These are phyloP conservation scores for Bombus huntii DNA, from an alignment of 1,140 invertebrate species.

Conservation along the genomic window DNA sequence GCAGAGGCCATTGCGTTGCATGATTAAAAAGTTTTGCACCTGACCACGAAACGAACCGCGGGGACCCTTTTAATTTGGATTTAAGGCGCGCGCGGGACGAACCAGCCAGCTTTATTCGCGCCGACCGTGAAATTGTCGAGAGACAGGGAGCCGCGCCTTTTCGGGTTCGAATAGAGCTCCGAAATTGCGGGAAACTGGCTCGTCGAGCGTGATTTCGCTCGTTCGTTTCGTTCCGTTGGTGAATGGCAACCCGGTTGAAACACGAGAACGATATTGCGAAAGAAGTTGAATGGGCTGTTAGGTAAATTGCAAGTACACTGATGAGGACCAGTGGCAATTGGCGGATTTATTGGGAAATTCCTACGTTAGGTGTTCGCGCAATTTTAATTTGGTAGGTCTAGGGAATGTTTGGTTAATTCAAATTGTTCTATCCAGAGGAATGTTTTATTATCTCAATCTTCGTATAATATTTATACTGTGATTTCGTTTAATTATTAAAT, in stretches of 20 bases:
- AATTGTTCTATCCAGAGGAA: too few relatives aligned
- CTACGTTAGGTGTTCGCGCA: background rate
- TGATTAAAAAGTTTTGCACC: constrained; percentile 26
- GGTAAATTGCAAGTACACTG: background rate
- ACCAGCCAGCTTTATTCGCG: background rate
- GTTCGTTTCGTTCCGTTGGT: background rate
- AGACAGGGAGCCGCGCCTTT: background rate
- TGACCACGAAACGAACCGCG: background rate
- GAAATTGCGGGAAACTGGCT: background rate
- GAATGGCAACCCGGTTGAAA: background rate
- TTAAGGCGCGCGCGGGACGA: background rate
- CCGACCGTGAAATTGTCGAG: background rate
- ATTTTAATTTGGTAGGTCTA: background rate
- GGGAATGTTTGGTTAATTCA: background rate
- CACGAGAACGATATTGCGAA: background rate
- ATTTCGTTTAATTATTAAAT: background rate
- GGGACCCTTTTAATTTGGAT: background rate
- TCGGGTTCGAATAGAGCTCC: background rate
- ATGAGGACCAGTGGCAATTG: background rate
- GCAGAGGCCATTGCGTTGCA: background rate
- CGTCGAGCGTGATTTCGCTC: background rate
- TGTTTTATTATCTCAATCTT: too few relatives aligned
- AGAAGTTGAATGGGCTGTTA: background rate
- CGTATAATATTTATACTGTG: too few relatives aligned
- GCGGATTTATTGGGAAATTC: background rate